Conservation (phyloP, 2,797 vertebrate species). For the Vultur gryphus region DNA sequence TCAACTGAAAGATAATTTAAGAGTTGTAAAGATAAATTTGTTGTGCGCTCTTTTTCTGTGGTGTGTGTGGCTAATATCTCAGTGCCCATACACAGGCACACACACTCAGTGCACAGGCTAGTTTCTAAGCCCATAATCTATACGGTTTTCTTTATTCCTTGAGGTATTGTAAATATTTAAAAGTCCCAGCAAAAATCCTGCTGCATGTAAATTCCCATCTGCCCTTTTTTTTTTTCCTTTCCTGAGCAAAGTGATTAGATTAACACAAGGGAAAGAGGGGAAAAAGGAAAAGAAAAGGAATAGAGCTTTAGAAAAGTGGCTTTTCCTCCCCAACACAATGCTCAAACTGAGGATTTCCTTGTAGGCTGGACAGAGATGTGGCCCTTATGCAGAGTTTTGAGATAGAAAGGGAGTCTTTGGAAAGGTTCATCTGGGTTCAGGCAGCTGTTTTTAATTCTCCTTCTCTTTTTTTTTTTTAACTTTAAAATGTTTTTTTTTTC, state of each 20-base stretch:
- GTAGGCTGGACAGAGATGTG: neutral
- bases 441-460: neutral
- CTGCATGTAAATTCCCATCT: neutral
- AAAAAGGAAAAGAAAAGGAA: neutral
- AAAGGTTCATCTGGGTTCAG: neutral
- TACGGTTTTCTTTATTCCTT: neutral
- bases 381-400: neutral
- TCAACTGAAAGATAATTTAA: slow-evolving; percentile 62
- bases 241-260: neutral
- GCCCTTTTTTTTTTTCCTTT: neutral
- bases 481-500: neutral
- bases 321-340: neutral
- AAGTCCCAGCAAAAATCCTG: neutral
- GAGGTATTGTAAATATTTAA: neutral
- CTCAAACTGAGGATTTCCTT: neutral
- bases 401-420: neutral
- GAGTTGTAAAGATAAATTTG: slow-evolving; percentile 67
- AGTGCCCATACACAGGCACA: neutral
- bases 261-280: neutral
- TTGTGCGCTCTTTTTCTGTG: neutral
- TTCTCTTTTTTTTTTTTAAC: neutral
- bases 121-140: neutral
- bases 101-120: neutral
- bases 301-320: neutral
- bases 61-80: neutral